These are phyloP conservation scores for Syngnathoides biaculeatus DNA, from an alignment of 2,113 vertebrate genomes.

Conservation along the genomic window DNA sequence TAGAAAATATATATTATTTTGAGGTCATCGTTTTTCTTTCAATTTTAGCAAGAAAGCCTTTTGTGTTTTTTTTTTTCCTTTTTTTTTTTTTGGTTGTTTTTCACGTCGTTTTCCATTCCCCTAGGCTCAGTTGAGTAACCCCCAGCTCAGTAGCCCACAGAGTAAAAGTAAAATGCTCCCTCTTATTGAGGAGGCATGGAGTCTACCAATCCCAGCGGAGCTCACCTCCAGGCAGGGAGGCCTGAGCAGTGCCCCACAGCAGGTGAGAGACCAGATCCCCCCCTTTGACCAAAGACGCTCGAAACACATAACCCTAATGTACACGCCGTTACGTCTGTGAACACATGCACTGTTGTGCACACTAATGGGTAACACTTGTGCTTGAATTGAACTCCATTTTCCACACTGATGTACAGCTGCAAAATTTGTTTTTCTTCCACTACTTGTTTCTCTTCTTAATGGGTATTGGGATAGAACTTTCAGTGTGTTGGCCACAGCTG, in stretches of 20 bases:
- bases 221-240: slow-evolving; percentile 99
- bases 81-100: slow-evolving; percentile 47
- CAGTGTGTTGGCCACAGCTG: slow-evolving; percentile 2
- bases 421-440: background rate
- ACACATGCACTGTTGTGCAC: slow-evolving; percentile 26
- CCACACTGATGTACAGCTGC: background rate
- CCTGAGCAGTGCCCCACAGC: slow-evolving; percentile 99
- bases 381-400: slow-evolving; percentile 16
- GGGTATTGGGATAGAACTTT: background rate
- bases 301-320: slow-evolving; percentile 17
- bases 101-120: slow-evolving; percentile 82
- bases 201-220: slow-evolving; percentile 99
- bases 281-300: slow-evolving; percentile 13
- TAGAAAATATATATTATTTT: slow-evolving; percentile 53
- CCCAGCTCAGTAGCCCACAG: slow-evolving; percentile 99
- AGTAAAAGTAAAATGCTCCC: slow-evolving; percentile 99
- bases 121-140: slow-evolving; percentile 99
- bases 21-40: slow-evolving; percentile 55
- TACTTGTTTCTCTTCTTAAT: background rate
- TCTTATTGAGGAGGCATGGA: slow-evolving; percentile 99
- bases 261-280: slow-evolving; percentile 90
- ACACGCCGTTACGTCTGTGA: slow-evolving; percentile 22
- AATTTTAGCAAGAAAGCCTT: background rate
- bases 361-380: slow-evolving; percentile 55
- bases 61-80: slow-evolving; percentile 42